phyloP scores from a whole-genome alignment of 2,113 vertebrate species.

The Passer domesticus region DNA sequence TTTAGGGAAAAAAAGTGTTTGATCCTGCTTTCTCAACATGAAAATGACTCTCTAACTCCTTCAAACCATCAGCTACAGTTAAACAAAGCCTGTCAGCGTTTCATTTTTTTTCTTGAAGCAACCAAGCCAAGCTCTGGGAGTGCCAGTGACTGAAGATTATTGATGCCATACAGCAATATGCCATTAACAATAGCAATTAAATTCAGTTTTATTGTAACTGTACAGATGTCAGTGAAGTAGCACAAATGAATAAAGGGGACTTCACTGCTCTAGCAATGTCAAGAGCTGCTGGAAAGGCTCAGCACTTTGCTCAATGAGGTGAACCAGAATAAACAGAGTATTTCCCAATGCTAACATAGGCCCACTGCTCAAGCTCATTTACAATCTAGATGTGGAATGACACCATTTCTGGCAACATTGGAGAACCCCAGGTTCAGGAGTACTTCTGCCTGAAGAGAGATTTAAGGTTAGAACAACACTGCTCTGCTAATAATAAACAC shows the following conservation, averaged over 20 bases:
- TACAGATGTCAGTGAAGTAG: background rate
- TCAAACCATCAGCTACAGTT: background rate
- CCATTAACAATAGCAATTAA: background rate
- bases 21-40: background rate
- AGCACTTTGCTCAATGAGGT: background rate
- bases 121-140: background rate
- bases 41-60: background rate
- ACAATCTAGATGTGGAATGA: background rate
- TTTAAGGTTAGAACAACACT: slow-evolving; percentile 8
- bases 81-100: background rate
- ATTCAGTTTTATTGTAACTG: background rate
- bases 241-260: background rate
- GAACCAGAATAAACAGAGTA: background rate
- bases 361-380: background rate
- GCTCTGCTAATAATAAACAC: background rate
- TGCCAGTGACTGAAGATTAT: background rate
- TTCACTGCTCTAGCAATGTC: background rate
- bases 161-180: background rate
- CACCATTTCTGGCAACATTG: background rate
- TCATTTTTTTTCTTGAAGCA: background rate
- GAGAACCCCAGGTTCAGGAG: background rate
- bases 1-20: background rate
- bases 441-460: background rate
- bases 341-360: background rate
- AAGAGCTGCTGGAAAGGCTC: background rate